Base-by-base conservation (phyloP, 2,888 invertebrate genomes). In the Epsilonema sp. region DNA sequence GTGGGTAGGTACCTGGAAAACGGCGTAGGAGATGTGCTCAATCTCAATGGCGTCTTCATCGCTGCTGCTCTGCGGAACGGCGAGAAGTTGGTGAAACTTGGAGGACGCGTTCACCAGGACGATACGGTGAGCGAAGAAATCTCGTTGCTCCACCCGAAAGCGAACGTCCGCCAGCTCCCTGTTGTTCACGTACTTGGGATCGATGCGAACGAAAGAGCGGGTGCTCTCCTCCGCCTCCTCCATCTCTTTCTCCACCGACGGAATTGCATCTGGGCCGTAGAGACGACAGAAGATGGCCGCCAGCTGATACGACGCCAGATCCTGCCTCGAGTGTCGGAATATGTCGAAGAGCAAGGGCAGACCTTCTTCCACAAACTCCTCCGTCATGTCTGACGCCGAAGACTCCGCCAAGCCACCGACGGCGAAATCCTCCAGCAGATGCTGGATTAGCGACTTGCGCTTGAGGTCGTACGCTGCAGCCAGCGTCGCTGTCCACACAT, bases 121-220 rank as follows among this genome's bases (percentile, higher is more conserved):
- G 53, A 89, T 86, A 70, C 86, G 85, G 67, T 89, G 89, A 0
- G 84, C 87, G 66, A 85, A 87, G 68, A 89, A 86, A 23, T 85
- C 73, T 52, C 83, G 75, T 0, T 84, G 85, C 65, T 86, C 86
- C 45, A 87, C 85, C 61, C 84, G 75, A 67, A 87, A 87, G 47
- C 84, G 84, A 25, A 87, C 85, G 64, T 87, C 87, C 56, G 84
- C 84, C 36, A 87, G 73, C 60, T 85, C 84, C 0, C 85, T 82
- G 70, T 86, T 87, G 71, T 87, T 89, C 53, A 89, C 85, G 69
- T 84, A 89, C 61, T 82, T 80, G 0, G 85, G 82, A 70, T 89
- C 87, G 54, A 58, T 52, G 45, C 31, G 31, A 8, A 16, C 11
- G 16, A 21, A 8, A 5, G 20, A 20, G 16, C 20, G 20, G 21